Conservation (phyloP, 2,888 invertebrate species). For the Amblyjoppa fuscipennis region DNA sequence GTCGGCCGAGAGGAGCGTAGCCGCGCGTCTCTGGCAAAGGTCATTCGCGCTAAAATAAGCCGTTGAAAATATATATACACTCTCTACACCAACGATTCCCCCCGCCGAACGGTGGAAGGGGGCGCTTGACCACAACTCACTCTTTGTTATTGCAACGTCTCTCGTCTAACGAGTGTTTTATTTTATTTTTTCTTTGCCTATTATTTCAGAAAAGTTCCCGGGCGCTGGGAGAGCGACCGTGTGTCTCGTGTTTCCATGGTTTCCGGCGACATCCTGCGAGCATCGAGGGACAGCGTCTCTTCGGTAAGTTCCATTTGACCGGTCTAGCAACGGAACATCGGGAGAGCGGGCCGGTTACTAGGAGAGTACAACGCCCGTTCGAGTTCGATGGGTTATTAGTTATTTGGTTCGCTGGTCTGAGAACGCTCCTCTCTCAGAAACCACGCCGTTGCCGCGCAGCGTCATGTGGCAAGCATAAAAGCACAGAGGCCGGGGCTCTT, state of each 20-base stretch:
- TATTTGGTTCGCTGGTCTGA: conserved; percentile 63
- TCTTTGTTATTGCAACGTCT: conserved; percentile 28
- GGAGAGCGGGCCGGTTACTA: conserved; percentile 12
- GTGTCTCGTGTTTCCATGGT: conserved; percentile 65
- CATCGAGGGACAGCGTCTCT: conserved; percentile 45
- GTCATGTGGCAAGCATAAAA: conserved; percentile 70
- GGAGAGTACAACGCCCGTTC: conserved; percentile 45
- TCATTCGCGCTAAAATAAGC: conserved; percentile 20
- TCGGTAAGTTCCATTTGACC: conserved; percentile 54
- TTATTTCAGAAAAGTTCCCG: conserved; percentile 66
- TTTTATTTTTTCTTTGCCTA: conserved; percentile 34
- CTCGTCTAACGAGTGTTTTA: conserved; percentile 42
- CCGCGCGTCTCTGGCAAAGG: not conserved
- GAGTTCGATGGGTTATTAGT: conserved; percentile 68
- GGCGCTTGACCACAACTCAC: conserved; percentile 17
- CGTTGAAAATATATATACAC: not conserved
- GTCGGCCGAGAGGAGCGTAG: not conserved
- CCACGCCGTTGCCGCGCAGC: conserved; percentile 38
- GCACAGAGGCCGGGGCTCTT: conserved; percentile 54
- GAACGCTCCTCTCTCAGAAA: conserved; percentile 24
- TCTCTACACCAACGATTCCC: not conserved
- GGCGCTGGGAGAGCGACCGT: not conserved
- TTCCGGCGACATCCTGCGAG: conserved; percentile 67
- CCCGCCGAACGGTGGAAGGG: no score
- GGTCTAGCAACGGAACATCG: conserved; percentile 34